A percentile compares a stretch with the other conserved stretches of the same genome.
phyloP scores from a whole-genome alignment of 2,113 vertebrate genomes.

The Sapayoa aenigma region DNA sequence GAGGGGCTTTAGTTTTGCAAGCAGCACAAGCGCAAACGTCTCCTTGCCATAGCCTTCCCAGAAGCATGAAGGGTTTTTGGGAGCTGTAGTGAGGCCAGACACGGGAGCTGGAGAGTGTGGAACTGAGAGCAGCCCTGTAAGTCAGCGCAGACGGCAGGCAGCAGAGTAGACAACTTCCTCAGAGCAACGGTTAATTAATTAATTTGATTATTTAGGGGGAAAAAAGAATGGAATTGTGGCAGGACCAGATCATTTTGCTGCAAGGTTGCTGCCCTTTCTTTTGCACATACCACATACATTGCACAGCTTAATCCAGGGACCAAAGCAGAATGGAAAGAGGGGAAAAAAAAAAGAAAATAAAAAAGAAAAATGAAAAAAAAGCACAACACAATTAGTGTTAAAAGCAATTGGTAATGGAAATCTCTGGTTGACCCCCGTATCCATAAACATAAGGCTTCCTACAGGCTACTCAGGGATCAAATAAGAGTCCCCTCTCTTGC shows the following conservation, averaged over 20 bases:
- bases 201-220: not conserved
- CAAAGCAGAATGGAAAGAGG: not conserved
- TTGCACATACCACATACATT: fast-evolving
- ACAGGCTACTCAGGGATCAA: not conserved
- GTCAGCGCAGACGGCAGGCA: not conserved
- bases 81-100: not conserved
- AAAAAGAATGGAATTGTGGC: not conserved
- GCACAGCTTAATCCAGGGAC: not conserved
- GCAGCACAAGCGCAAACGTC: fast-evolving
- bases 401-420: not conserved
- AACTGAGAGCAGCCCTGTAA: not conserved
- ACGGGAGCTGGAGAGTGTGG: fast-evolving
- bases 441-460: not conserved
- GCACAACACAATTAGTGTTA: not conserved
- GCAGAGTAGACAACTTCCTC: not conserved
- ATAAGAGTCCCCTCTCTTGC: not conserved
- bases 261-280: not conserved
- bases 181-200: not conserved
- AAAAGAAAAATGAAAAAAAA: not conserved
- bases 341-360: too few relatives aligned
- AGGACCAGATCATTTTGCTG: not conserved
- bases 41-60: not conserved
- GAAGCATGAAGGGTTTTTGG: not conserved
- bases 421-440: not conserved
- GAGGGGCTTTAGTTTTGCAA: not conserved